These are phyloP conservation scores for Eudasyphora cyanicolor DNA, from an alignment of 2,888 invertebrate species.

Conservation along the genomic window DNA sequence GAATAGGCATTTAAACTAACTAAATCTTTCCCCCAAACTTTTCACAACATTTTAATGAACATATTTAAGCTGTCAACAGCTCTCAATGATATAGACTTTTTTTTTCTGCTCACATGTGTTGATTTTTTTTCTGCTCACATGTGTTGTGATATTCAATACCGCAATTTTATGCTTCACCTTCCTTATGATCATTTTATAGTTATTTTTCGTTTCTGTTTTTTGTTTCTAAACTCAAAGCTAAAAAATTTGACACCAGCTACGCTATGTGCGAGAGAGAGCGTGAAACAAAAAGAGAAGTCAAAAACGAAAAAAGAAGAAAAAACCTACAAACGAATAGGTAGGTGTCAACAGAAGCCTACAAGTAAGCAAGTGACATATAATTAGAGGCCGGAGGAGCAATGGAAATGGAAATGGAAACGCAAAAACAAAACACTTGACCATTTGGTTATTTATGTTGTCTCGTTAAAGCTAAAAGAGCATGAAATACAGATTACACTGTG, in stretches of 20 bases:
- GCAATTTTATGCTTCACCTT: slow-evolving; percentile 9
- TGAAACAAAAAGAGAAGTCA: slow-evolving; percentile 5
- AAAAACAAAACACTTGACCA: slow-evolving; percentile 5
- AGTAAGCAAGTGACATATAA: slow-evolving; percentile 13
- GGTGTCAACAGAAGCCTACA: slow-evolving; percentile 25
- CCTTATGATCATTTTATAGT: slow-evolving; percentile 2
- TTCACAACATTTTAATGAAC: background rate
- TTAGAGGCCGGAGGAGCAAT: background rate
- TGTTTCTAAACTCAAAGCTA: slow-evolving; percentile 1
- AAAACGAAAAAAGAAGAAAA: background rate
- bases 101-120: background rate
- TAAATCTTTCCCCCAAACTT: background rate
- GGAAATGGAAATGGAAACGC: background rate
- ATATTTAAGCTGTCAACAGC: background rate
- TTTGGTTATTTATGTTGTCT: slow-evolving; percentile 15
- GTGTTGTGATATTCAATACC: slow-evolving; percentile 27
- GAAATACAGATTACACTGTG: background rate
- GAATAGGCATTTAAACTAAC: background rate
- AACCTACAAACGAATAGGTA: slow-evolving; percentile 1
- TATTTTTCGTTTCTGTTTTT: background rate
- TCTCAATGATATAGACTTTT: background rate
- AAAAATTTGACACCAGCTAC: slow-evolving; percentile 10
- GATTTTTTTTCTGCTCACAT: background rate
- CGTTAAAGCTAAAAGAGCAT: slow-evolving; percentile 18
- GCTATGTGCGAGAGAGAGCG: background rate